Evolutionary conservation across 2,888 invertebrate genomes (phyloP).

Genomic region (Harmothoe impar): DNA sequence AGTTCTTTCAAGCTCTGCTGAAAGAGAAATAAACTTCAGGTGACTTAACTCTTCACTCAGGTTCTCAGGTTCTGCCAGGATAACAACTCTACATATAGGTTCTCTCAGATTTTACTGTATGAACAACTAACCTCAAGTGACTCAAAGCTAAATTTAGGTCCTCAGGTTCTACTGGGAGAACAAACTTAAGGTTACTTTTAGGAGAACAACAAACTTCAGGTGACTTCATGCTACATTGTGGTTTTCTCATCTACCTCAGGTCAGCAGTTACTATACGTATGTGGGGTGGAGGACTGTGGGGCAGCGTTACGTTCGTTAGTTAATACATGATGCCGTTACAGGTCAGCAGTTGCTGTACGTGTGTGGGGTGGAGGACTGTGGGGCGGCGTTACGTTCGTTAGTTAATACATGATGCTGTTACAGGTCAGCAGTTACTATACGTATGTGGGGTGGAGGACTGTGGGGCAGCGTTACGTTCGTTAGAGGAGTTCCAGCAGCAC

Average conservation of each 20-base stretch:
- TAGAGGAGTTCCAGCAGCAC: constrained; percentile 41
- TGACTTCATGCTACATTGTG: not conserved
- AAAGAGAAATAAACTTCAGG: not conserved
- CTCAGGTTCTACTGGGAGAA: not conserved
- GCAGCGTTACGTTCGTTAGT: too few species aligned
- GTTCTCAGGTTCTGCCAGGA: not conserved
- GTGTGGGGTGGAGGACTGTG: too few species aligned
- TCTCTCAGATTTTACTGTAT: not conserved
- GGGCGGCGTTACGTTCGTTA: too few species aligned
- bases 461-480: not conserved
- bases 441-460: constrained; percentile 34
- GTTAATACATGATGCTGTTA: too few species aligned
- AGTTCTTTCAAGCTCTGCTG: not conserved
- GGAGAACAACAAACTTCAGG: not conserved
- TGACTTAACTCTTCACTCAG: not conserved
- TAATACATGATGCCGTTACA: too few species aligned
- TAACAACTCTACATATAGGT: not conserved
- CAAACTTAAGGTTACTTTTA: not conserved
- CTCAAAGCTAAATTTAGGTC: not conserved
- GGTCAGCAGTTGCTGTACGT: too few species aligned
- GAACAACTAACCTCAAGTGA: not conserved
- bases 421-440: constrained; percentile 38
- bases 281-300: too few species aligned
- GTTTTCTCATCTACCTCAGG: too few species aligned
- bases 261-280: not conserved